phyloP scores from a whole-genome alignment of 1,140 invertebrate species.

The Lerema accius region DNA sequence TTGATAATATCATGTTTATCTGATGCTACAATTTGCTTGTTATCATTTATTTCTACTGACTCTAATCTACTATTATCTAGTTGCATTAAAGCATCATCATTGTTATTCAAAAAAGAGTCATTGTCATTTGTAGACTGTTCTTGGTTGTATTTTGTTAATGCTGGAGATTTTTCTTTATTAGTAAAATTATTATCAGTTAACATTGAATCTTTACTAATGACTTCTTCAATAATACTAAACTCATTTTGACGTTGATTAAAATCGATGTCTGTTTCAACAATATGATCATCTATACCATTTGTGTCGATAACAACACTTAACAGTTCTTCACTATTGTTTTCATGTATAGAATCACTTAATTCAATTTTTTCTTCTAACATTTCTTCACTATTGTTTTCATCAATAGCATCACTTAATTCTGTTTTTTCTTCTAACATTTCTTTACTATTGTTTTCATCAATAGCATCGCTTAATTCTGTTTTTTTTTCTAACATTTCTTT shows the following conservation, averaged over 20 bases:
- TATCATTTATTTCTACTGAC: background rate
- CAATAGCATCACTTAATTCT: background rate
- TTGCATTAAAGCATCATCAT: background rate
- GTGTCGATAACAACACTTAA: no score
- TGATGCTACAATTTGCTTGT: background rate
- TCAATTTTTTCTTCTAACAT: no score
- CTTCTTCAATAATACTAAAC: background rate
- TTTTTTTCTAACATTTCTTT: background rate
- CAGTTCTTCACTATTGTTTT: background rate
- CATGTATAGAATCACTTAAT: background rate
- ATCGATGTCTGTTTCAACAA: no score
- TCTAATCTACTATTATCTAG: constrained; percentile 7
- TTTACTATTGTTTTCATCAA: background rate
- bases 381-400: background rate
- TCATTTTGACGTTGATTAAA: no score
- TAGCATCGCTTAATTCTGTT: background rate
- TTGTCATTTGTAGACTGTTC: background rate
- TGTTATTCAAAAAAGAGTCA: no score
- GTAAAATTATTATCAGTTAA: background rate
- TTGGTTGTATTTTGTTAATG: background rate
- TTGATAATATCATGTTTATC: background rate
- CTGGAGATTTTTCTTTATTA: background rate
- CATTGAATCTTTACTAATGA: background rate
- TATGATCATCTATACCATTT: background rate
- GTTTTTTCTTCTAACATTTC: no score